Base-by-base conservation (phyloP, 2,888 invertebrate genomes). In the Eristalis tenax region DNA sequence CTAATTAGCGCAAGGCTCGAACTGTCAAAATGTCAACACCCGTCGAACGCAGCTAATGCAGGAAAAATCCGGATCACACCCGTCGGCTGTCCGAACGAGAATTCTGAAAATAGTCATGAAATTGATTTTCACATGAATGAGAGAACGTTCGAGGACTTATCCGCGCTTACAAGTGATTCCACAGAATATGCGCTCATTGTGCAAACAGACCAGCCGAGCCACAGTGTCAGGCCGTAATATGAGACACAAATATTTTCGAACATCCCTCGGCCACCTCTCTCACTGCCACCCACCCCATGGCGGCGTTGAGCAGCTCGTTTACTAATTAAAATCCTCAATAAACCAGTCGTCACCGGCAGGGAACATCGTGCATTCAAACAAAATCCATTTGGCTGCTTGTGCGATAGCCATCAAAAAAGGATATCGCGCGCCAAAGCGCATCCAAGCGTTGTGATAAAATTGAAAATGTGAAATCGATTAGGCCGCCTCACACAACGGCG, bases 401-500 rank as follows among this genome's bases (percentile, higher is more conserved):
- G 57, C 38, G 64, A 74, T 64, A 57, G 66, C 57, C 35, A 69
- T 68, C 35, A 28, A 68, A 50, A 80, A 80, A 22, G 38, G 71
- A 66, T 22, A 66, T 65, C 28, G 57, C 59, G 35, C 66, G 23
- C 64, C 63, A 65, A 71, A 65, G 40, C 79, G 66, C 80, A 73
- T 50, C 61, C 61, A 65, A 68, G 66, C 73, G 73, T 74, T 35
- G 35, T n/a, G 13, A 74, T 23, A 68, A 80, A 80, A 74, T 73
- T 80, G 56, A 68, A 26, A 43, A 43, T 68, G 11, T 13, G 50
- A 61, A 74, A 80, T 71, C 65, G 71, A 71, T 71, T 79, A 71
- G 57, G 13, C 26, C 11, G 32, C 64, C 38, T 65, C 38, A 22
- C 32, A 22, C 38, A 23, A 18, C 26, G 26, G 56, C 56, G 56